Evolutionary conservation across 1,140 invertebrate species (phyloP).

Genomic region (Drosophila malerkotliana): DNA sequence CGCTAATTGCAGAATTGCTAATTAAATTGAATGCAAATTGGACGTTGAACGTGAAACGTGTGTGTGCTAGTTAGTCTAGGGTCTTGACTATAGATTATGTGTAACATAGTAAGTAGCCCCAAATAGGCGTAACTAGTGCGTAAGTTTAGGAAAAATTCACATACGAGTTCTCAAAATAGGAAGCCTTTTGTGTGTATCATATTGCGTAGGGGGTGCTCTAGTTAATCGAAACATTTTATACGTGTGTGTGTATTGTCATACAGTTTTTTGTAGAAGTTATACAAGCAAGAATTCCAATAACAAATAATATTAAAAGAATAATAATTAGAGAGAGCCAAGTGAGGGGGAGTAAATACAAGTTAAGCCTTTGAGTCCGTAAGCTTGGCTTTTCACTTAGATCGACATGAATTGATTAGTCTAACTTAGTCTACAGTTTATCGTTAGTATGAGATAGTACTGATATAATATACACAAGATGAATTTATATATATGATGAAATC

Average conservation of each 20-base stretch:
- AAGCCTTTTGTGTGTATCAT: constrained; percentile 35
- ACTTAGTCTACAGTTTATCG: constrained; percentile 62
- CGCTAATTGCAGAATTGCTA: constrained; percentile 35
- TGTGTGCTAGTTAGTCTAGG: constrained; percentile 63
- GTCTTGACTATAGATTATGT: constrained; percentile 57
- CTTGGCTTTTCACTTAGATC: constrained; percentile 45
- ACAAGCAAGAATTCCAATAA: constrained; percentile 28
- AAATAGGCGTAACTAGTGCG: constrained; percentile 1
- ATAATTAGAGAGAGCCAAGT: constrained; percentile 6
- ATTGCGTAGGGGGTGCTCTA: constrained; percentile 20
- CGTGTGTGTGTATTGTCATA: constrained; percentile 71
- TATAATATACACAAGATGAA: constrained; percentile 75
- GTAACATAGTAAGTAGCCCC: constrained; percentile 72
- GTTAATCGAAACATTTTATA: constrained; percentile 65
- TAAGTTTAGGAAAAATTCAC: constrained; percentile 30
- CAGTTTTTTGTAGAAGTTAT: constrained; percentile 74
- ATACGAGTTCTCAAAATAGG: constrained; percentile 39
- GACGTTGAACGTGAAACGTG: constrained; percentile 76
- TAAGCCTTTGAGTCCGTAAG: constrained; percentile 23
- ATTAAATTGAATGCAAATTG: constrained; percentile 68
- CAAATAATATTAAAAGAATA: background rate
- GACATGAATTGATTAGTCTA: constrained; percentile 54
- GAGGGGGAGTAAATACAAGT: constrained; percentile 1
- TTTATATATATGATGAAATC: constrained; percentile 70
- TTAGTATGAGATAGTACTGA: constrained; percentile 78